A percentile compares a stretch with the other conserved stretches of the same genome.
These are phyloP conservation scores for Schizopygopsis pylzovi DNA, from an alignment of 2,797 vertebrate genomes.

Conservation along the genomic window DNA sequence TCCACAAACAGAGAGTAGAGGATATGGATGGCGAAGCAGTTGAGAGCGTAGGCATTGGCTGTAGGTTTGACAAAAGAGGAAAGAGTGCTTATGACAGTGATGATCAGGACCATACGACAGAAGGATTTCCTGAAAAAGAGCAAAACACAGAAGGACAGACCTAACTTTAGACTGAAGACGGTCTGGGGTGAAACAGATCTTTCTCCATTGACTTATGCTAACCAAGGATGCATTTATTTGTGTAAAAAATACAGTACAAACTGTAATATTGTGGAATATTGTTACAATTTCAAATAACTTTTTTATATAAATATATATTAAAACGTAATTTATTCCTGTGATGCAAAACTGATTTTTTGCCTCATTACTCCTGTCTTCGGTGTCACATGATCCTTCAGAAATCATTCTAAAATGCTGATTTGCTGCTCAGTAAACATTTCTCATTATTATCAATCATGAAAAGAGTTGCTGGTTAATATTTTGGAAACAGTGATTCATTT, in stretches of 20 bases:
- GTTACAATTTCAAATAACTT: not conserved
- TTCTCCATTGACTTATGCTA: not conserved
- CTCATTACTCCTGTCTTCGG: not conserved
- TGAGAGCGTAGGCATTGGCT: slow-evolving; percentile 88
- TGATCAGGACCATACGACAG: slow-evolving; percentile 69
- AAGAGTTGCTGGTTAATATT: not conserved
- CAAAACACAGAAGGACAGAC: not conserved
- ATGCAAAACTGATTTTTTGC: not conserved
- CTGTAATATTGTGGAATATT: not conserved
- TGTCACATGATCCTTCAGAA: not conserved
- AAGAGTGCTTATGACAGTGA: slow-evolving; percentile 78
- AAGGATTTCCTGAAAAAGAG: slow-evolving; percentile 80
- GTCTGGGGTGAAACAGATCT: not conserved
- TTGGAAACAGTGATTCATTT: too few relatives aligned
- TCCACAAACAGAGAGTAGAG: slow-evolving; percentile 79
- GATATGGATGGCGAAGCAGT: slow-evolving; percentile 86
- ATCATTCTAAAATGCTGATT: not conserved
- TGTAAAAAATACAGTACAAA: not conserved
- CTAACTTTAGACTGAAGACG: slow-evolving; percentile 1
- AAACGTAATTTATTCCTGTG: not conserved
- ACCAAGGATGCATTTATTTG: not conserved
- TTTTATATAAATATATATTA: not conserved
- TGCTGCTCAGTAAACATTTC: not conserved
- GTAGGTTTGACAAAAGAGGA: slow-evolving; percentile 87
- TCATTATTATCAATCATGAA: not conserved